Base-by-base conservation (phyloP, 2,888 invertebrate genomes). In the Hydriomena furcata region DNA sequence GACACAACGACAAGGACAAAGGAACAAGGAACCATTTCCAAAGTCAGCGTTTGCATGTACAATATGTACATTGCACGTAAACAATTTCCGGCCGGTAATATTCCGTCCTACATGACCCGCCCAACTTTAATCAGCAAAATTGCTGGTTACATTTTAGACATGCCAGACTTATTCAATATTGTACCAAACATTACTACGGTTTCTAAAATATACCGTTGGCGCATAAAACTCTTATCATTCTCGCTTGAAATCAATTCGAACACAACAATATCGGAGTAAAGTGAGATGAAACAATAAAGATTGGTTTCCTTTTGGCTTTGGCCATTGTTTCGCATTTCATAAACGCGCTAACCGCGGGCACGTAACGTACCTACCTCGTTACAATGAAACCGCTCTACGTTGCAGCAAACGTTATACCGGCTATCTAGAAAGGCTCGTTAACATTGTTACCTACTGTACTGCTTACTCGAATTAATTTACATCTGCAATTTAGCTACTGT, bases 191-290 rank as follows among this genome's bases (percentile, higher is more conserved):
- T 73, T 76, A 72, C 72, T 79, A 75, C 76, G 73, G 79, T 74
- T 75, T 62, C 66, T 66, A 60, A 58, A 52, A 65, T 76, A 65
- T 82, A 81, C 85, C 84, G 85, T 84, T 86, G 71, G 65, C 62
- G 74, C 77, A 80, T 83, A 79, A 82, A 83, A 76, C 73, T 76
- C 76, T 82, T 79, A 86, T 85, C 81, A 76, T 71, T 75, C 67
- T 71, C 66, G 69, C 73, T 73, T 69, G 65, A 77, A 83, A 82
- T 85, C 82, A 81, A 86, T 84, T 82, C 77, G 61, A 72, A 75
- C 71, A 67, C 67, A 71, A 81, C 72, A 77, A 78, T 80, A 82
- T 82, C 75, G 71, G 68, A 79, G 72, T 78, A 75, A 73, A 78
- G 70, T 71, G 63, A 73, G 79, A 79, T 80, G 69, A 73, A n/a